Conservation (phyloP, 2,888 invertebrate genomes). For the Metacarcinus magister region DNA sequence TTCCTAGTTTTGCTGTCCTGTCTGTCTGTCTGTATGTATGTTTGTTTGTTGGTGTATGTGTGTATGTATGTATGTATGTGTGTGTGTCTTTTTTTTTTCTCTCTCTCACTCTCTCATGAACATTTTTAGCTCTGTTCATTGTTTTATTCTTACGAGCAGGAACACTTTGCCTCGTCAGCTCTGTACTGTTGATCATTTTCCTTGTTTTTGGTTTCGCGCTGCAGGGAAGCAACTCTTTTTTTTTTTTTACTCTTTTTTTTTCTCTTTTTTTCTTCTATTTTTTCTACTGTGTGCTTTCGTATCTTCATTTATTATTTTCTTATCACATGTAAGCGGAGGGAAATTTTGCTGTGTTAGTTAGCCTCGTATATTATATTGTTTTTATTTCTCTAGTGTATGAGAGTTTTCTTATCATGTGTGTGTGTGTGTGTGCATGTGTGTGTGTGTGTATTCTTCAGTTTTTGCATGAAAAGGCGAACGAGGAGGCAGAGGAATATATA, state of each 20-base stretch:
- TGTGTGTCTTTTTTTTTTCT: neutral
- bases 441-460: neutral
- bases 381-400: neutral
- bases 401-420: neutral
- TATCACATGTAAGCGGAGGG: neutral
- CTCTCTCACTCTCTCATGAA: neutral
- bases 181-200: neutral
- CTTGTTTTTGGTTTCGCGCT: neutral
- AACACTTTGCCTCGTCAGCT: neutral
- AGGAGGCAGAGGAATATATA: no score
- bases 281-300: neutral
- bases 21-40: neutral
- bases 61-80: neutral
- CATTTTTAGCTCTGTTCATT: neutral
- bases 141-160: neutral
- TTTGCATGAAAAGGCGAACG: neutral
- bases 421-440: neutral
- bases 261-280: neutral
- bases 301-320: neutral
- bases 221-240: no score
- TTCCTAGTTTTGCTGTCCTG: no score
- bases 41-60: no score
- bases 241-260: no score
- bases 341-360: neutral
- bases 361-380: neutral